Evolutionary conservation across 2,113 vertebrate species (phyloP).

Genomic region (Struthio camelus): DNA sequence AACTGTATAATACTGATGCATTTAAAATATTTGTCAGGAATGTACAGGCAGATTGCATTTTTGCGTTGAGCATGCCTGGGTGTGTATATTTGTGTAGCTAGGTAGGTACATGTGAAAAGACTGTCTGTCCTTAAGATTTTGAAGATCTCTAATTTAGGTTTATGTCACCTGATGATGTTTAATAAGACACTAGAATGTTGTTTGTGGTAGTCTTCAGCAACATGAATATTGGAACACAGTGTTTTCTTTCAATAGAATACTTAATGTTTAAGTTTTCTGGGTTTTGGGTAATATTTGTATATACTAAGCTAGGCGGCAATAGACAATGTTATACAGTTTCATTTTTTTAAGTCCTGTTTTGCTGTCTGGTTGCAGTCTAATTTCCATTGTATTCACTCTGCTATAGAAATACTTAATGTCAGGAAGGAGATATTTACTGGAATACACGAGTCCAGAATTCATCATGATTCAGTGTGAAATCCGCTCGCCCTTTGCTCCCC

Average conservation of each 20-base stretch:
- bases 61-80: neutral
- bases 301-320: neutral
- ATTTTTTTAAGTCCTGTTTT: neutral
- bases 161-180: neutral
- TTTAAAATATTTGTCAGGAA: neutral
- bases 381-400: constrained; percentile 77
- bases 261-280: neutral
- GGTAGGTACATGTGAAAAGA: neutral
- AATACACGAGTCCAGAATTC: constrained; percentile 84
- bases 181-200: neutral
- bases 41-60: neutral
- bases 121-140: neutral
- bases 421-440: constrained; percentile 81
- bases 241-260: neutral
- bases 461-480: constrained; percentile 88
- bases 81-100: neutral
- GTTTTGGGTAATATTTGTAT: neutral
- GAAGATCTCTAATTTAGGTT: constrained; percentile 7
- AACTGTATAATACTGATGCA: neutral
- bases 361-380: constrained; percentile 50
- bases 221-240: neutral
- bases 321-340: neutral
- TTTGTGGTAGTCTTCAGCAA: neutral
- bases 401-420: constrained; percentile 77
- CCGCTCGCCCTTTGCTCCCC: constrained; percentile 82